Evolutionary conservation across 2,888 invertebrate genomes (phyloP), one percentile per base, ranked within the genome.

Genomic region (Mesoligia furuncula): DNA sequence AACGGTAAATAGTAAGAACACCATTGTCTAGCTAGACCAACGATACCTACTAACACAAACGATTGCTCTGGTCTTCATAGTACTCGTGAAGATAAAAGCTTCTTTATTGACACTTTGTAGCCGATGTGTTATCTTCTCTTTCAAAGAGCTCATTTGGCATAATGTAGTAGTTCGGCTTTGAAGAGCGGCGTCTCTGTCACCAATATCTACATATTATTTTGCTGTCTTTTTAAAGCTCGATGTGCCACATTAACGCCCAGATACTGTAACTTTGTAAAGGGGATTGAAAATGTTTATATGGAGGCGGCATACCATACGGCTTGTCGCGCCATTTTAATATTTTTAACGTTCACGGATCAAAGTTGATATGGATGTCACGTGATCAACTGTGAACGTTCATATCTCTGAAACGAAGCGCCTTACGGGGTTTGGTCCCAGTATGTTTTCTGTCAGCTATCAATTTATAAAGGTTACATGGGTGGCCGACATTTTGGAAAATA

Each of bases 1-100:
- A 66, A 36, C 83, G 78, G 65, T 77, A 51, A 65, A 51, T 54
- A 36, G 1, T 42, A 68, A 42, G 39, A 51, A 83, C 68, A 59
- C 65, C 62, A 84, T 61, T 68, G 57, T 70, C 64, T 39, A 20
- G 15, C 57, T 39, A n/a, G 15, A 59, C 15, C 6, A 36, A 59
- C 27, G 24, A n/a, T 42, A 54, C 36, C 36, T 36, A 36, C 20
- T 11, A 24, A 54, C 54, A 45, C 11, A 36, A 11, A 24, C 17
- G 15, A 51, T 61, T 36, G 42, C 2, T 45, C 15, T 36, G 15
- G 0, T n/a, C n/a, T 39, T 48, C 15, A 57, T 20, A 39, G 24
- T 0, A 17, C 15, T 45, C 24, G 20, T 61, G n/a, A 15, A 4
- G 27, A 27, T 31, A 42, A 48, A 72, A 31, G 5, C 17, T 7